Evolutionary conservation across 2,797 vertebrate species (phyloP), one percentile per base, ranked within the genome.

Genomic region (Salarias fasciatus): DNA sequence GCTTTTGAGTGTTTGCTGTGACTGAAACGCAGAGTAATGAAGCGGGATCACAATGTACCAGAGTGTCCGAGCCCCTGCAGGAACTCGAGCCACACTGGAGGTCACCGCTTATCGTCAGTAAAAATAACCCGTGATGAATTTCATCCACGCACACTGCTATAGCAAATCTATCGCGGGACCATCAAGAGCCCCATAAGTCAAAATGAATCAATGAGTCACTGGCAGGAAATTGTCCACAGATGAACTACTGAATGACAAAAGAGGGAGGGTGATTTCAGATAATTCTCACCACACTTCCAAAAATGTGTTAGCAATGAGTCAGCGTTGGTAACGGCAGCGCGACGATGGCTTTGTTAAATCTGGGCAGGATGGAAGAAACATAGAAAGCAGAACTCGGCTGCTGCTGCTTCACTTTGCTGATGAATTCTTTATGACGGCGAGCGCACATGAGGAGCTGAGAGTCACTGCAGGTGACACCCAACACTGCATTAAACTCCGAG

Each of bases 401-500:
- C 53, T 49, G 44, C 54, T 41, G 24, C 33, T 12, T 61, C 41
- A 7, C 28, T 47, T 35, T 35, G 49, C 43, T 6, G 18, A 75
- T 80, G 11, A 83, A 78, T 76, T 65, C 54, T 82, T 82, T 47
- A 83, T 76, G 11, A 51, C 52, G 37, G 6, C n/a, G 41, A 58
- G 69, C 15, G 42, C 46, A 59, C 48, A 69, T 30, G 24, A 52
- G 47, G 50, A 58, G 65, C 15, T 38, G 44, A 70, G 55, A 76
- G 53, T n/a, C 50, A 37, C 41, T 52, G 47, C 36, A 58, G 55
- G 66, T 31, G 52, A 64, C 63, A 62, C 41, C 36, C 43, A 47
- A 60, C 63, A 36, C 18, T 14, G 41, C 44, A 56, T 63, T 18
- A 69, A 63, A 48, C 52, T 30, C 6, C 18, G 42, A 56, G 12